These are phyloP conservation scores for Falco rusticolus DNA, from an alignment of 2,797 vertebrate genomes.

Conservation along the genomic window DNA sequence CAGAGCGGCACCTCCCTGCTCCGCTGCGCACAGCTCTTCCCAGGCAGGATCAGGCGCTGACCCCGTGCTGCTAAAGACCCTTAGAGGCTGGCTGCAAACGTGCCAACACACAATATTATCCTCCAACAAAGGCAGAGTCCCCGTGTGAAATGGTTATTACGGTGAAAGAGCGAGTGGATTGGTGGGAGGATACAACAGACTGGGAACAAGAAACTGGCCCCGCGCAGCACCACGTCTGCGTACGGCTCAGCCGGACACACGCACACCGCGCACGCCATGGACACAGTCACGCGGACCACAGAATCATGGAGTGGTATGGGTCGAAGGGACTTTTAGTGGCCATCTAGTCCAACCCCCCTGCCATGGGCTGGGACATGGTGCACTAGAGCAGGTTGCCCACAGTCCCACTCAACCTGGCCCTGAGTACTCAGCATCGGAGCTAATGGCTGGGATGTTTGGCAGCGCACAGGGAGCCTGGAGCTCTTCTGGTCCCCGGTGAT, in stretches of 20 bases:
- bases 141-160: not conserved
- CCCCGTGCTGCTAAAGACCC: not conserved
- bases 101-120: not conserved
- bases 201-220: not conserved
- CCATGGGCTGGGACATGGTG: not conserved
- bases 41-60: not conserved
- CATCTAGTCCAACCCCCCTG: no score
- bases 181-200: not conserved
- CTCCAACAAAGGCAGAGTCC: not conserved
- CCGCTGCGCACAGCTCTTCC: not conserved
- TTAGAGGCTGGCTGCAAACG: no score
- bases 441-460: accelerated
- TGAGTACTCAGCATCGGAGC: not conserved
- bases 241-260: not conserved
- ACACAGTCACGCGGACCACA: no score
- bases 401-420: not conserved
- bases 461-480: not conserved
- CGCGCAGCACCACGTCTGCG: not conserved
- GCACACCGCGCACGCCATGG: not conserved
- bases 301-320: not conserved
- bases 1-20: not conserved
- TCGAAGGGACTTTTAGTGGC: not conserved
- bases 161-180: no score
- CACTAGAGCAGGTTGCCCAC: no score
- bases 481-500: not conserved